phyloP scores from a whole-genome alignment of 2,888 invertebrate species.

The Tortrix viridana region DNA sequence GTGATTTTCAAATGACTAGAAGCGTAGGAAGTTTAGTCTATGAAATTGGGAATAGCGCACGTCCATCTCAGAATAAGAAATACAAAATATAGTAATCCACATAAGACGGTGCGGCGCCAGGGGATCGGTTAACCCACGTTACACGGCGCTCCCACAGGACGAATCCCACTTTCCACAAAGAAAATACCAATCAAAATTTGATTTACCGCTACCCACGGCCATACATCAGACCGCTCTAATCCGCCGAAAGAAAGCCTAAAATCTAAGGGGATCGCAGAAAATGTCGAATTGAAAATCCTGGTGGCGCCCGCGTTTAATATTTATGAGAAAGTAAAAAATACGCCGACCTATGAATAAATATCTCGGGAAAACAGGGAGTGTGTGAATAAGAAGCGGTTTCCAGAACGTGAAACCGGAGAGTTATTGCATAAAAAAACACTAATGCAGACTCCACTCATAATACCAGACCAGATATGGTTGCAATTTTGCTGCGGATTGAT shows the following conservation, averaged over 20 bases:
- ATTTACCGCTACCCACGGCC: slow-evolving; percentile 83
- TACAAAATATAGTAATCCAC: slow-evolving; percentile 66
- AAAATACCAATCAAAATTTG: slow-evolving; percentile 84
- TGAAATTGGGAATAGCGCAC: slow-evolving; percentile 40
- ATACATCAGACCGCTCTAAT: slow-evolving; percentile 80
- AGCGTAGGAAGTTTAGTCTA: slow-evolving; percentile 2
- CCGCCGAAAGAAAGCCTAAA: slow-evolving; percentile 77
- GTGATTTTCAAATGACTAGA: slow-evolving; percentile 3
- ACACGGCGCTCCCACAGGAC: slow-evolving; percentile 70
- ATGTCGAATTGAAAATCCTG: slow-evolving; percentile 79
- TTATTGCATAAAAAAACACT: slow-evolving; percentile 13
- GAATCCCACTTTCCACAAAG: slow-evolving; percentile 80
- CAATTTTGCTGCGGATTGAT: slow-evolving; percentile 13
- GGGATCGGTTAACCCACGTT: slow-evolving; percentile 81
- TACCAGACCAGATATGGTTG: slow-evolving; percentile 10
- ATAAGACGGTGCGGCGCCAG: slow-evolving; percentile 67
- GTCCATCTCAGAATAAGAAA: slow-evolving; percentile 61
- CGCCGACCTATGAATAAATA: slow-evolving; percentile 72
- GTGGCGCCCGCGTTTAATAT: slow-evolving; percentile 73
- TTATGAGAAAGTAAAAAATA: slow-evolving; percentile 76
- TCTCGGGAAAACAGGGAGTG: slow-evolving; percentile 43
- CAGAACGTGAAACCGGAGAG: slow-evolving; percentile 9
- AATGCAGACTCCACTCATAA: slow-evolving; percentile 11
- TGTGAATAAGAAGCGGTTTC: slow-evolving; percentile 36
- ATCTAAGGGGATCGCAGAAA: slow-evolving; percentile 74